Percentiles rank a stretch among this genome's conserved stretches.
phyloP scores from a whole-genome alignment of 2,888 invertebrate species.

The Andrena trimmerana region DNA sequence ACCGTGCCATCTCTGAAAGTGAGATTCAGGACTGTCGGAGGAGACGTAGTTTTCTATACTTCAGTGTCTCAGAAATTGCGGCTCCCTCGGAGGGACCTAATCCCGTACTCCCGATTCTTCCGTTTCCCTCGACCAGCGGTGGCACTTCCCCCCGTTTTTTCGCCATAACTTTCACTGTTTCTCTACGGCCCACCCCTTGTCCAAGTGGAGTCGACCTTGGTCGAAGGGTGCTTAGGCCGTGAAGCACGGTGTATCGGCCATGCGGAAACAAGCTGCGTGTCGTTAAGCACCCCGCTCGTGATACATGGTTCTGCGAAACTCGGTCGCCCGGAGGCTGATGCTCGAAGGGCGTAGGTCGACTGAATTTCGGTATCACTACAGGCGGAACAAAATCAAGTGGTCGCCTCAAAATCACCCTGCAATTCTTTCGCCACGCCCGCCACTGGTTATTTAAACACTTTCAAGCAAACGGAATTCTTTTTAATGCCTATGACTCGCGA shows the following conservation, averaged over 20 bases:
- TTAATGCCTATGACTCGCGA: too few species aligned
- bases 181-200: not conserved
- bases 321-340: slow-evolving; percentile 37
- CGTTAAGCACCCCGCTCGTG: slow-evolving; percentile 28
- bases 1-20: too few species aligned
- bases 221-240: slow-evolving; percentile 14
- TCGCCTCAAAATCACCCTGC: not conserved
- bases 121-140: not conserved
- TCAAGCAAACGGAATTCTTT: too few species aligned
- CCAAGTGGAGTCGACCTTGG: slow-evolving; percentile 33
- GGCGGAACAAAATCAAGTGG: not conserved
- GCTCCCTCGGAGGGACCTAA: not conserved
- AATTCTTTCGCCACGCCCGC: not conserved
- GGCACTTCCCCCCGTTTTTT: not conserved
- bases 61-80: slow-evolving; percentile 1
- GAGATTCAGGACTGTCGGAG: not conserved
- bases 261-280: slow-evolving; percentile 31
- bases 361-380: slow-evolving; percentile 23
- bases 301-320: slow-evolving; percentile 38
- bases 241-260: slow-evolving; percentile 33
- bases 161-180: slow-evolving; percentile 9
- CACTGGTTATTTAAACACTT: too few species aligned
- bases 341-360: slow-evolving; percentile 32
- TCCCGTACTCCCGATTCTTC: not conserved
- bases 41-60: not conserved